Percentiles rank a stretch among this genome's conserved stretches.
These are phyloP conservation scores for Trachelus troglodyta DNA, from an alignment of 2,888 invertebrate genomes.

Conservation along the genomic window DNA sequence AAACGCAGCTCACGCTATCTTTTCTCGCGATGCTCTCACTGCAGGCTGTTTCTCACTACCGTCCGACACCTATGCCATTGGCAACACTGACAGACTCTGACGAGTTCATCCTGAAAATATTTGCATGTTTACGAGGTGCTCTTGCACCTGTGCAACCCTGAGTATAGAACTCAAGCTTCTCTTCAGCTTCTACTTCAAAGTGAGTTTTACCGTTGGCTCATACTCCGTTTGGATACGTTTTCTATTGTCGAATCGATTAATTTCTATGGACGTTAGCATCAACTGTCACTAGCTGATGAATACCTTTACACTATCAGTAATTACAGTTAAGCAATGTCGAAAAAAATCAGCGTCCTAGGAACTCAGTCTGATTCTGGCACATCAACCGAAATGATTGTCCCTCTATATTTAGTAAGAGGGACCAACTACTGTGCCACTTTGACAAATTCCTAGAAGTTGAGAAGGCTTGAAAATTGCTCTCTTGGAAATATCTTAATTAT, in stretches of 20 bases:
- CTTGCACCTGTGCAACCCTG: conserved; percentile 41
- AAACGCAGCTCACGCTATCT: neutral
- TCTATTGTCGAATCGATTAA: too few species aligned
- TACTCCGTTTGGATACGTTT: neutral
- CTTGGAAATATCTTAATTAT: neutral
- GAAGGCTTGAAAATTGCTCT: neutral
- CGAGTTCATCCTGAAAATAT: conserved; percentile 56
- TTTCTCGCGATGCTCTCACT: neutral
- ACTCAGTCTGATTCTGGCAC: neutral
- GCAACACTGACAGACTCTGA: conserved; percentile 55
- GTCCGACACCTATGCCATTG: conserved; percentile 5
- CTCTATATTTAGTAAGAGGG: neutral
- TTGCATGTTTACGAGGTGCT: conserved; percentile 61
- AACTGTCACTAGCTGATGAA: neutral
- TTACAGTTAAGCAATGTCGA: neutral
- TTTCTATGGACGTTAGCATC: neutral
- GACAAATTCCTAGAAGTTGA: neutral
- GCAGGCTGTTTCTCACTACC: neutral
- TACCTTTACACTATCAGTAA: neutral
- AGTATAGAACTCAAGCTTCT: neutral
- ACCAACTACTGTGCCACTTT: neutral
- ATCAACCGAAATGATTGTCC: neutral
- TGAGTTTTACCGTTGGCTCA: neutral
- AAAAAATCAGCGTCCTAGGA: neutral
- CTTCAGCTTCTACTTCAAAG: neutral